A percentile compares a stretch with the other conserved stretches of the same genome.
Conservation (phyloP, 2,113 vertebrate species). For the Macquaria australasica region DNA sequence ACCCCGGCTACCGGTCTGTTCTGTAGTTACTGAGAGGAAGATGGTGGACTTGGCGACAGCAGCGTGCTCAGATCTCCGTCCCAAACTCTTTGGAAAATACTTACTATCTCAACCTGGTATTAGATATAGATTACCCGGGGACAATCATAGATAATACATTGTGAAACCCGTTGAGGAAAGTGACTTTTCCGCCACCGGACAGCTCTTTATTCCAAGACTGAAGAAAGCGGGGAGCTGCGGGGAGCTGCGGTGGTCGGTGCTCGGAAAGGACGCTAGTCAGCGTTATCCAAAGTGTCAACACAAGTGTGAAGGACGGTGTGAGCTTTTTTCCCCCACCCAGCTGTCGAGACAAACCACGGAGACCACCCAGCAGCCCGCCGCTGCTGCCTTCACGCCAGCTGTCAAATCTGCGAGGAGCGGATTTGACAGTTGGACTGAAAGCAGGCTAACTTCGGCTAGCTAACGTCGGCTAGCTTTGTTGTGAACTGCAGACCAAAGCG, state of each 20-base stretch:
- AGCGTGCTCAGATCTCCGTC: slow-evolving; percentile 83
- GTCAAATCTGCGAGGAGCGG: neutral
- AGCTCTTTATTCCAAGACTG: slow-evolving; percentile 7
- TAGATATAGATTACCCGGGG: slow-evolving; percentile 82
- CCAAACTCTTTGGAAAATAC: slow-evolving; percentile 79
- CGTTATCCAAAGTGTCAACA: slow-evolving; percentile 47
- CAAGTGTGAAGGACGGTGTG: slow-evolving; percentile 17
- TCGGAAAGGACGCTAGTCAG: slow-evolving; percentile 10
- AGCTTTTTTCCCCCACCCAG: neutral
- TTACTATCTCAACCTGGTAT: slow-evolving; percentile 75
- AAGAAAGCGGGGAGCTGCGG: slow-evolving; percentile 36
- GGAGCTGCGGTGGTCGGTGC: slow-evolving; percentile 14
- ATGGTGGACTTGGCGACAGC: slow-evolving; percentile 83
- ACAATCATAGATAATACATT: slow-evolving; percentile 84
- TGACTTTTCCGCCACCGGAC: neutral
- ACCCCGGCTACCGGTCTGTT: slow-evolving; percentile 64
- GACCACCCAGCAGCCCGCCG: neutral
- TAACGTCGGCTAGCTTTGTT: slow-evolving; percentile 50
- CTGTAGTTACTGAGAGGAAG: slow-evolving; percentile 78
- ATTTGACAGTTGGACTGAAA: neutral
- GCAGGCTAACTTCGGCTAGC: slow-evolving; percentile 46
- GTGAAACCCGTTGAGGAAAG: neutral
- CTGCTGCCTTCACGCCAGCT: neutral
- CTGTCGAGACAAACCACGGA: neutral
- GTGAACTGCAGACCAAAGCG: slow-evolving; percentile 36